These are phyloP conservation scores for Brachypalpus laphriformis DNA, from an alignment of 2,888 invertebrate species.

Conservation along the genomic window DNA sequence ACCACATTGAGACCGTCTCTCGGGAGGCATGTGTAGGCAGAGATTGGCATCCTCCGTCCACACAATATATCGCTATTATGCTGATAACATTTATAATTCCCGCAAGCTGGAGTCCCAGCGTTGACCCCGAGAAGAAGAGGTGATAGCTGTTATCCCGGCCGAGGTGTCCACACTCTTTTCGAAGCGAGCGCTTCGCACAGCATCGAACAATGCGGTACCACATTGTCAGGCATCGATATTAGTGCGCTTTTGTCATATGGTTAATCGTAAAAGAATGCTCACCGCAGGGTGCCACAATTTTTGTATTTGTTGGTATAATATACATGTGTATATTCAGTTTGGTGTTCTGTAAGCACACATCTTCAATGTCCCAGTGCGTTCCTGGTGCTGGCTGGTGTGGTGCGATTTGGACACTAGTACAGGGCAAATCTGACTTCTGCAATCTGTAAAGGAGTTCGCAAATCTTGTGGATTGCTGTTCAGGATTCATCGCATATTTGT, in stretches of 20 bases:
- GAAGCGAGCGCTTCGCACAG: conserved; percentile 55
- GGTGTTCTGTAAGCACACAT: too few species aligned
- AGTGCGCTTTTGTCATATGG: conserved; percentile 73
- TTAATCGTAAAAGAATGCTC: conserved; percentile 73
- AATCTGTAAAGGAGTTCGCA: conserved; percentile 66
- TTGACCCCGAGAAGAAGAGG: conserved; percentile 65
- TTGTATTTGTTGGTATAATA: not conserved
- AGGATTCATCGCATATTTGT: conserved; percentile 72
- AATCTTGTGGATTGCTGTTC: conserved; percentile 62
- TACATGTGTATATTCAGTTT: not conserved
- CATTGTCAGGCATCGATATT: conserved; percentile 72
- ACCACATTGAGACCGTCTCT: not conserved
- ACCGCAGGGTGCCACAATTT: conserved; percentile 63
- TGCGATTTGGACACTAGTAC: conserved; percentile 65
- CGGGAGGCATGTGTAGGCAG: conserved; percentile 62
- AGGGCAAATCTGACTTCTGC: conserved; percentile 66
- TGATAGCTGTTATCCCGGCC: conserved; percentile 72
- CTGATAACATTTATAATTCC: conserved; percentile 73
- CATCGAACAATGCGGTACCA: conserved; percentile 70
- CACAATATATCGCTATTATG: conserved; percentile 72
- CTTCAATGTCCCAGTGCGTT: conserved; percentile 38
- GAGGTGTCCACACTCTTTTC: conserved; percentile 68
- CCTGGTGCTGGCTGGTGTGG: conserved; percentile 46
- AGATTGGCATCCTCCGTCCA: conserved; percentile 72
- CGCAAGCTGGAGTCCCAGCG: conserved; percentile 66